phyloP scores from a whole-genome alignment of 2,888 invertebrate species.

The Mythimna pallens region DNA sequence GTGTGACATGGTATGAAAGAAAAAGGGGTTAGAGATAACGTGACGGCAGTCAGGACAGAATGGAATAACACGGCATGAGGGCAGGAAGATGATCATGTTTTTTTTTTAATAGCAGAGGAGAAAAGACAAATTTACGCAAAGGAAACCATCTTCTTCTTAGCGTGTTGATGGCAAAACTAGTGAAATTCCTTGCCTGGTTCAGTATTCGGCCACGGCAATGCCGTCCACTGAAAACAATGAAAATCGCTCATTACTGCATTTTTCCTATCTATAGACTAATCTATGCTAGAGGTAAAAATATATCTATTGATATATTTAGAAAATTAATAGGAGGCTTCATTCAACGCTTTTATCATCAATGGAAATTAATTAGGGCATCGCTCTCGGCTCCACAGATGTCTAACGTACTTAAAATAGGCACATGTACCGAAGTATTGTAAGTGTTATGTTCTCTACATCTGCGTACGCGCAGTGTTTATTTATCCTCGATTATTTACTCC shows the following conservation, averaged over 20 bases:
- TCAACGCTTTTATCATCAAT: constrained; percentile 39
- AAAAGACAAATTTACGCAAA: not conserved
- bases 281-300: not conserved
- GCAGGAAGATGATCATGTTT: too few relatives aligned
- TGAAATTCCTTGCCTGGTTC: too few relatives aligned
- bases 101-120: too few relatives aligned
- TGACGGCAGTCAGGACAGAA: too few relatives aligned
- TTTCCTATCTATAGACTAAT: not conserved
- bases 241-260: too few relatives aligned
- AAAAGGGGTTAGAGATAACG: too few relatives aligned
- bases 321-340: constrained; percentile 8
- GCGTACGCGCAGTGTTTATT: constrained; percentile 72
- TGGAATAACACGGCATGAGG: too few relatives aligned
- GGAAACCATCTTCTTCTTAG: too few relatives aligned
- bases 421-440: constrained; percentile 27
- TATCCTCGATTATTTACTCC: constrained; percentile 79
- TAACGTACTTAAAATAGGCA: constrained; percentile 60
- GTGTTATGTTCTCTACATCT: constrained; percentile 56
- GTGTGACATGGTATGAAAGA: too few relatives aligned
- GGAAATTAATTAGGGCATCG: constrained; percentile 70
- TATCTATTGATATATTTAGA: constrained; percentile 14
- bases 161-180: too few relatives aligned
- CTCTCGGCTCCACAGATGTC: constrained; percentile 60
- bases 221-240: not conserved
- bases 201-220: too few relatives aligned